Evolutionary conservation across 1,140 invertebrate genomes (phyloP), one percentile per base, ranked within the genome.

Genomic region (Carposina sasakii): DNA sequence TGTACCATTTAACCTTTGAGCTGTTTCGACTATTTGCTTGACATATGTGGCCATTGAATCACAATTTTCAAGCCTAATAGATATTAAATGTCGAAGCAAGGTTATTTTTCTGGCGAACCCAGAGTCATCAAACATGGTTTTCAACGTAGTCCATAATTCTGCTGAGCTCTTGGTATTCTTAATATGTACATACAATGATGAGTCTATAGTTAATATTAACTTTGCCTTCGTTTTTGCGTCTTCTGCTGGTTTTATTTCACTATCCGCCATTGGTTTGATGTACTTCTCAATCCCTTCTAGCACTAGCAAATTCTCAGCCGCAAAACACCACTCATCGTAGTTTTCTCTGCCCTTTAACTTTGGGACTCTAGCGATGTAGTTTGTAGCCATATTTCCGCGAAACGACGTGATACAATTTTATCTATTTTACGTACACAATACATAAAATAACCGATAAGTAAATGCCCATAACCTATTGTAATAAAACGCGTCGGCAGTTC

Each of bases 131-230:
- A 56, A 67, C 20, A 64, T 26, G 2, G 24, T 17, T 37, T 64
- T 54, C 21, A 77, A 39, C 43, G 57, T 67, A 2, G 61, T 36
- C 70, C 73, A 79, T n/a, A 63, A 17, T 12, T 60, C 60, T 13
- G 33, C 34, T n/a, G 67, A 17, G 13, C 43, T 53, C 22, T 39
- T 54, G 8, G 43, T 45, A 5, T 59, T 36, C 33, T 57, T 48
- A 15, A 69, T 58, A 44, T 71, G 60, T 2, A 67, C 48, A 46
- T 64, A 73, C 16, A 43, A 30, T 13, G 41, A 24, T 10, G 22
- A 10, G 16, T 43, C 41, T n/a, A 43, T 43, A 1, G 41, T 43
- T 19, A 43, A 9, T 8, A 43, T 43, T 5, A 43, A 19, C 28
- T 28, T 43, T 4, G 41, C 41, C 16, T 43, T 39, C 9, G 36